Evolutionary conservation across 2,797 vertebrate genomes (phyloP).

Genomic region (Chelon auratus): DNA sequence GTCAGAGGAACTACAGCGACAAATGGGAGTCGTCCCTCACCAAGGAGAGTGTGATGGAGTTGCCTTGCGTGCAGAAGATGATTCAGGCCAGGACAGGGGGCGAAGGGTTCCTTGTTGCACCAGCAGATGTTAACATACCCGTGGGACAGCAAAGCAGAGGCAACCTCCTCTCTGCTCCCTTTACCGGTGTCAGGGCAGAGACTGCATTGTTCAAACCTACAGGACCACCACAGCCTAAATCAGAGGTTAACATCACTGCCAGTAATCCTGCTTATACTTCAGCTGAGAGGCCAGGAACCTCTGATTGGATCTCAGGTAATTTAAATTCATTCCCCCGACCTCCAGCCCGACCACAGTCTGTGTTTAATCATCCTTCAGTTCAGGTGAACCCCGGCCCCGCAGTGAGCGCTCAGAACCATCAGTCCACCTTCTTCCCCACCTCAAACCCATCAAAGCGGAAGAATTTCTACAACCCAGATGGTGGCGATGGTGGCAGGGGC

Average conservation of each 20-base stretch:
- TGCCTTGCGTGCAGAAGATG: slow-evolving; percentile 88
- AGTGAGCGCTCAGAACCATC: slow-evolving; percentile 60
- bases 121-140: slow-evolving; percentile 75
- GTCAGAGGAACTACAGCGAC: slow-evolving; percentile 91
- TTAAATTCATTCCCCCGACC: slow-evolving; percentile 31
- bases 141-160: slow-evolving; percentile 79
- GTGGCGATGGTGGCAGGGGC: slow-evolving; percentile 63
- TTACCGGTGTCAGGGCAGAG: slow-evolving; percentile 45
- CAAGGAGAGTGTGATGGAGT: slow-evolving; percentile 83
- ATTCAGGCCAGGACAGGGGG: slow-evolving; percentile 71
- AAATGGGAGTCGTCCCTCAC: slow-evolving; percentile 94
- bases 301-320: slow-evolving; percentile 41
- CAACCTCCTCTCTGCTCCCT: slow-evolving; percentile 45
- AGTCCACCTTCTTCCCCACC: slow-evolving; percentile 69
- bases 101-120: slow-evolving; percentile 74
- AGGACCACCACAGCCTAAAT: slow-evolving; percentile 44
- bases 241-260: slow-evolving; percentile 39
- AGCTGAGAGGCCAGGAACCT: slow-evolving; percentile 45
- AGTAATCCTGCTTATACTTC: slow-evolving; percentile 29
- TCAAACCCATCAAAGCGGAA: slow-evolving; percentile 86
- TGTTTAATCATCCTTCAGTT: slow-evolving; percentile 77
- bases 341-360: slow-evolving; percentile 56
- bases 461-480: slow-evolving; percentile 78
- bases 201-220: slow-evolving; percentile 49
- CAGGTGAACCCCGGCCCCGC: slow-evolving; percentile 37